A percentile compares a stretch with the other conserved stretches of the same genome.
These are phyloP conservation scores for Sphenopsis melanotis DNA, from an alignment of 2,797 vertebrate species.

Conservation along the genomic window DNA sequence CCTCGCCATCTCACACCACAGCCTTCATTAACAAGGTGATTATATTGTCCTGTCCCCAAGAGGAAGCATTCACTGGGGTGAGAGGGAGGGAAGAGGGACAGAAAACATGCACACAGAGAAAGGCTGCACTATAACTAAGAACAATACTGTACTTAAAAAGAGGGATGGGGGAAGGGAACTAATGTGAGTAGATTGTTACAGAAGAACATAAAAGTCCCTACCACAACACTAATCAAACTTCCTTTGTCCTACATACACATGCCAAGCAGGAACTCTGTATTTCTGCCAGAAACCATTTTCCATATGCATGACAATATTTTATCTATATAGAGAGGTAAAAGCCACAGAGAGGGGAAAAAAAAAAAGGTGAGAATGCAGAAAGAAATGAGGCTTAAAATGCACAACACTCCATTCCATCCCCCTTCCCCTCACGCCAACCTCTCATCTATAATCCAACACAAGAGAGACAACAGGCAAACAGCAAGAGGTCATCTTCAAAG, in stretches of 20 bases:
- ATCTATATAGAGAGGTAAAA: constrained; percentile 35
- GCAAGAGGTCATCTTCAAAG: constrained; percentile 82
- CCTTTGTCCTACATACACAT: background rate
- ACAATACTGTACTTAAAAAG: background rate
- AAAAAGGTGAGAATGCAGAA: constrained; percentile 27
- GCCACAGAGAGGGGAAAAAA: background rate
- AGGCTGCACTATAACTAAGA: background rate
- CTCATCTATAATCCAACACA: constrained; percentile 77
- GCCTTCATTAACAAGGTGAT: background rate
- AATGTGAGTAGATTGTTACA: background rate
- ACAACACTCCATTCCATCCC: constrained; percentile 54
- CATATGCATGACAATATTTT: background rate
- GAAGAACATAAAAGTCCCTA: background rate
- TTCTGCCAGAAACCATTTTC: constrained; percentile 14
- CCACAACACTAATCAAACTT: background rate
- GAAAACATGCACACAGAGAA: background rate
- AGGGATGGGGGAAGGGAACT: background rate
- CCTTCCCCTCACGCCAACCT: constrained; percentile 66
- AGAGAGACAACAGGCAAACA: constrained; percentile 80
- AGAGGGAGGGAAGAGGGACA: background rate
- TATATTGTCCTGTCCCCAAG: background rate
- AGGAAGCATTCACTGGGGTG: background rate
- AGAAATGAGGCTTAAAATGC: constrained; percentile 62
- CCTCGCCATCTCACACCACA: background rate
- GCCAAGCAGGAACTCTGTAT: background rate